Percentiles rank a stretch among this genome's conserved stretches.
Conservation (phyloP, 2,888 invertebrate genomes). For the Idaea straminata region DNA sequence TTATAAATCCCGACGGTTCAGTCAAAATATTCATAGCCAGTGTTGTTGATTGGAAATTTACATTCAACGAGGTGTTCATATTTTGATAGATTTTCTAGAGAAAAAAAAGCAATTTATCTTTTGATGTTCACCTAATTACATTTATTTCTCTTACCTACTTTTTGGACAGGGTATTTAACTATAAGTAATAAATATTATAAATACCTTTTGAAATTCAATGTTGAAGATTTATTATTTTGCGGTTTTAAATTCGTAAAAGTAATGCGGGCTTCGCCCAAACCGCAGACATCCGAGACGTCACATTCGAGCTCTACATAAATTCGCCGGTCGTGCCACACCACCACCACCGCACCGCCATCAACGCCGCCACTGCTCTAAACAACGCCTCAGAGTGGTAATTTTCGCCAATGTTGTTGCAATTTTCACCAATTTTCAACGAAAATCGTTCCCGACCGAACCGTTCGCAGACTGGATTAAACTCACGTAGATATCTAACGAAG, state of each 20-base stretch:
- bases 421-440: constrained; percentile 72
- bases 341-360: constrained; percentile 26
- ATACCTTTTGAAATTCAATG: neutral
- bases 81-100: constrained; percentile 16
- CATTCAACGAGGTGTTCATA: constrained; percentile 16
- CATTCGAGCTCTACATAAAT: constrained; percentile 63
- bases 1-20: constrained; percentile 39
- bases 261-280: constrained; percentile 33
- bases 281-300: constrained; percentile 48
- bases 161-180: neutral
- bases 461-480: constrained; percentile 73
- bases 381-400: constrained; percentile 73
- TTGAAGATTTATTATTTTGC: constrained; percentile 8
- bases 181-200: neutral
- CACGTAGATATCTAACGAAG: constrained; percentile 80
- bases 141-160: neutral
- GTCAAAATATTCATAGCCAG: constrained; percentile 37
- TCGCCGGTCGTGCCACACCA: constrained; percentile 28
- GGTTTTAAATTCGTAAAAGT: constrained; percentile 31
- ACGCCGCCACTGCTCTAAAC: constrained; percentile 54
- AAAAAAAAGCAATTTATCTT: constrained; percentile 14
- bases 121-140: constrained; percentile 10
- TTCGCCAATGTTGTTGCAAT: constrained; percentile 75
- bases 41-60: constrained; percentile 29
- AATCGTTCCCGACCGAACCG: constrained; percentile 62